Percentiles rank a stretch among this genome's conserved stretches.
Evolutionary conservation across 1,140 invertebrate species (phyloP).

Genomic region (Lucilia cuprina): DNA sequence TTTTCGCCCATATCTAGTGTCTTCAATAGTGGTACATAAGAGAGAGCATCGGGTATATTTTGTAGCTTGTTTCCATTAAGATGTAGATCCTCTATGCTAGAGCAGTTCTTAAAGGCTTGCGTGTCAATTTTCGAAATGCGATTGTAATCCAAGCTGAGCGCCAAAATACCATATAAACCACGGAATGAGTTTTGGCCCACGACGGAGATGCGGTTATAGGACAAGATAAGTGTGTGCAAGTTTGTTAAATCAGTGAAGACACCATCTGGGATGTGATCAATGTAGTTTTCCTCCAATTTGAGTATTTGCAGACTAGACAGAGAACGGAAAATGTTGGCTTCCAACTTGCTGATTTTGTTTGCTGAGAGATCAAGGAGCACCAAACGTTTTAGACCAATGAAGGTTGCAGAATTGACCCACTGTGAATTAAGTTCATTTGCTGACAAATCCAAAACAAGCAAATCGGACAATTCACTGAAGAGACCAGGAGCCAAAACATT

Average conservation of each 20-base stretch:
- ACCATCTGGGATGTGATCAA: constrained; percentile 81
- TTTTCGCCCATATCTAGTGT: constrained; percentile 90
- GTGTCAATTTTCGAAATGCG: constrained; percentile 77
- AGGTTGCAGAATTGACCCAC: constrained; percentile 88
- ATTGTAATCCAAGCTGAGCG: constrained; percentile 87
- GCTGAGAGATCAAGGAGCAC: constrained; percentile 82
- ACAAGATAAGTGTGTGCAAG: constrained; percentile 84
- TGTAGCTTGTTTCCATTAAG: constrained; percentile 86
- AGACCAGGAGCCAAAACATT: constrained; percentile 84
- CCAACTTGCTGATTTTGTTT: constrained; percentile 81
- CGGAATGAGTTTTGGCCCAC: constrained; percentile 81
- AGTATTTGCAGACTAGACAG: constrained; percentile 83
- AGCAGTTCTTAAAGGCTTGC: constrained; percentile 83
- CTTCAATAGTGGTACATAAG: constrained; percentile 79
- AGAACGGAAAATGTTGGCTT: constrained; percentile 80
- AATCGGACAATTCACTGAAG: constrained; percentile 80
- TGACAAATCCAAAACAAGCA: constrained; percentile 83
- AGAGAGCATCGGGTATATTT: constrained; percentile 83
- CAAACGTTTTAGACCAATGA: constrained; percentile 80
- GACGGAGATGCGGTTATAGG: constrained; percentile 81
- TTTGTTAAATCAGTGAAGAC: constrained; percentile 82
- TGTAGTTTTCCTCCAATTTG: constrained; percentile 81
- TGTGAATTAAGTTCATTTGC: constrained; percentile 85
- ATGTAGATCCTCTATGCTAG: constrained; percentile 85
- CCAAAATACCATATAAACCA: constrained; percentile 77